Base-by-base conservation (phyloP, 2,797 vertebrate species). In the Somateria mollissima region DNA sequence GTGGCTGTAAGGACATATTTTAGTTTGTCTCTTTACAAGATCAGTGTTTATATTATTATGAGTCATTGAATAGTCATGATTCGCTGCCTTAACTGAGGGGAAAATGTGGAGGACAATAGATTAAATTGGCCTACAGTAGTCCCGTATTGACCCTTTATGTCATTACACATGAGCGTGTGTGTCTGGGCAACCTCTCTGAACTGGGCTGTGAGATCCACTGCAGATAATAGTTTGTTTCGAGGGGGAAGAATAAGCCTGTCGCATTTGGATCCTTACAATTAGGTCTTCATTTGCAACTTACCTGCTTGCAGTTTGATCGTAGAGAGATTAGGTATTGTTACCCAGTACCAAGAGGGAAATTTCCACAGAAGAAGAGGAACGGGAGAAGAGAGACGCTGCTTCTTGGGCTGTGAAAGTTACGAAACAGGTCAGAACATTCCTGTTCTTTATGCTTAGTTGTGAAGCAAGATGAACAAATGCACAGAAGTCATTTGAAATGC, bases 151-250 rank as follows among this genome's bases (percentile, higher is more conserved):
- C 36, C 41, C 17, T 62, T 66, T 54, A 28, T 64, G 37, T 86
- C 60, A 73, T 73, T 79, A 79, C 43, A 56, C 7, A 51, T 15
- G 34, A 72, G 27, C 24, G 3, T 13, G n/a, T 60, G 19, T 49
- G 76, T 62, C 58, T 15, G 57, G 9, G 58, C 75, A 91, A 66
- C 34, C 71, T 84, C 92, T 85, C 34, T 39, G 71, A 69, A 66
- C 17, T 49, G 15, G 7, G 13, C 34, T 70, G 7, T 66, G 24
- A 49, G 70, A 76, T 60, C 41, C 11, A 28, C 21, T 76, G 67
- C 62, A 73, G 62, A 15, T 39, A 58, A 47, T 8, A 11, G 43
- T 69, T 62, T 3, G 5, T 71, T 92, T 74, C 53, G 43, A 28
- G n/a, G 13, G 3, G 10, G 5, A 58, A 58, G 51, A 60, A 60